Conservation (phyloP, 2,113 vertebrate species). For the Leucopsar rothschildi region DNA sequence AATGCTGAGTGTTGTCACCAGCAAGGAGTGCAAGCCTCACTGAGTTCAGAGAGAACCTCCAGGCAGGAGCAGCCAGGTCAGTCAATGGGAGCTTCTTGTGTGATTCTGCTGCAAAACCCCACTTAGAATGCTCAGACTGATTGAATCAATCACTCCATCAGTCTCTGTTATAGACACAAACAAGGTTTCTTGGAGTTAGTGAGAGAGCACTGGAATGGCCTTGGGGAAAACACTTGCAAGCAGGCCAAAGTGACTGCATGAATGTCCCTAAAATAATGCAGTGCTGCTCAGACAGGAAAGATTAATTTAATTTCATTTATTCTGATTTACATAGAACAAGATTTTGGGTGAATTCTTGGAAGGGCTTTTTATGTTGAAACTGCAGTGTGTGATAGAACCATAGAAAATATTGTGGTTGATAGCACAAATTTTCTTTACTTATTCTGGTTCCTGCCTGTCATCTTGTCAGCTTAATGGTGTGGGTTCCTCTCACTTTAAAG, state of each 20-base stretch:
- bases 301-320: fast-evolving
- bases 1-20: not conserved
- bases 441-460: not conserved
- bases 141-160: fast-evolving
- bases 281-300: fast-evolving
- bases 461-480: not conserved
- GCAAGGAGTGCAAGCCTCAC: not conserved
- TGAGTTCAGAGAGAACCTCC: fast-evolving
- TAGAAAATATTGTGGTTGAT: not conserved
- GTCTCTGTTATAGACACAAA: fast-evolving
- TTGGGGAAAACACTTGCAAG: not conserved
- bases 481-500: not conserved
- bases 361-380: not conserved
- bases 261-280: fast-evolving
- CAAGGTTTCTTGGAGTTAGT: no score
- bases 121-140: fast-evolving
- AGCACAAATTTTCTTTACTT: not conserved
- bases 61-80: not conserved
- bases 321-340: not conserved
- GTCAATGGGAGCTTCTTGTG: not conserved
- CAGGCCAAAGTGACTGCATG: fast-evolving
- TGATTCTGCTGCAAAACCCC: not conserved
- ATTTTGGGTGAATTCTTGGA: not conserved
- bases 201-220: not conserved
- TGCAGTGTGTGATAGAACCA: not conserved